phyloP scores from a whole-genome alignment of 2,113 vertebrate genomes.

The Osmerus eperlanus region DNA sequence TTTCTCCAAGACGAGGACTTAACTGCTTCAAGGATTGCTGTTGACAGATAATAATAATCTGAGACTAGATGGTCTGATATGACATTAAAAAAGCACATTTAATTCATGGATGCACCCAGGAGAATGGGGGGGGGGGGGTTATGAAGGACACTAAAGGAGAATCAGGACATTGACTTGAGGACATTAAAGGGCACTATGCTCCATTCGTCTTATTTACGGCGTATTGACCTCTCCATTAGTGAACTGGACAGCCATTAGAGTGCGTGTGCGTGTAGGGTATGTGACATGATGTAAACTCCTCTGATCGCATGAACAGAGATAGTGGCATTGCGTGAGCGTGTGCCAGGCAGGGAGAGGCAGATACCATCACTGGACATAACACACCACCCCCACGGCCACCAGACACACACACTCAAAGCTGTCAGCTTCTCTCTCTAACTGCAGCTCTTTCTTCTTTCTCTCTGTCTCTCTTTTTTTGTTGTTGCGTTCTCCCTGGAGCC shows the following conservation, averaged over 20 bases:
- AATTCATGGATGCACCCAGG: constrained; percentile 15
- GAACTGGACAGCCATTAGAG: constrained; percentile 22
- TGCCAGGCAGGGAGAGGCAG: constrained; percentile 16
- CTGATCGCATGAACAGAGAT: constrained; percentile 10
- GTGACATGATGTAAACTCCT: constrained; percentile 27
- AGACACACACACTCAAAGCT: too few species aligned
- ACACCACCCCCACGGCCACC: background rate
- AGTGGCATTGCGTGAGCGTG: constrained; percentile 17
- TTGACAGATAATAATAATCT: background rate
- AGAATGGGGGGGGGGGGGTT: background rate
- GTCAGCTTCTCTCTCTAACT: background rate
- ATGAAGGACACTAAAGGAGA: constrained; percentile 21
- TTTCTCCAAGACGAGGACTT: background rate
- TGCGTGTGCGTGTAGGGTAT: constrained; percentile 21
- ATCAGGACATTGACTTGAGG: constrained; percentile 3
- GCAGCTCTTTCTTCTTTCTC: background rate
- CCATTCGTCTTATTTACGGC: constrained; percentile 29
- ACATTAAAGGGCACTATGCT: constrained; percentile 10
- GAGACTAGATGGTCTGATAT: background rate
- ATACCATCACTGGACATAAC: background rate
- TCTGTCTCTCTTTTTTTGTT: too few species aligned
- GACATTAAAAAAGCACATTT: background rate
- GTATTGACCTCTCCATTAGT: constrained; percentile 32
- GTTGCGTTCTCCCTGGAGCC: background rate
- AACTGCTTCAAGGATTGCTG: background rate